Evolutionary conservation across 1,140 invertebrate species (phyloP).

Genomic region (Trichonephila clavata): DNA sequence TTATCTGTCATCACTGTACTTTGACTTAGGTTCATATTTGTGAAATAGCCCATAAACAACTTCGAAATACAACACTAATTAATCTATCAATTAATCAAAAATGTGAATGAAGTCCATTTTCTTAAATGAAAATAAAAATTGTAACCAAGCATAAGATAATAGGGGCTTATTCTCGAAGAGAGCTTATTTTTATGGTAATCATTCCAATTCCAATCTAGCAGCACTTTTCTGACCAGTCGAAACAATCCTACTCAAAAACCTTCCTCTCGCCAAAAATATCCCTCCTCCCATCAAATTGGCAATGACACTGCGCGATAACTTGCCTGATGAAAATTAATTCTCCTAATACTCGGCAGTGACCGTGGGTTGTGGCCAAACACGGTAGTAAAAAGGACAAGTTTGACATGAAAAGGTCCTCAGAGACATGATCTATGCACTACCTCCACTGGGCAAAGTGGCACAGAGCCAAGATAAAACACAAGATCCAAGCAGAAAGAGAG

Average conservation of each 20-base stretch:
- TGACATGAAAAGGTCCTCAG: slow-evolving; percentile 57
- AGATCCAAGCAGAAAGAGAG: neutral
- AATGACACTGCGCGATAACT: slow-evolving; percentile 51
- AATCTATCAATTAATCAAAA: no score
- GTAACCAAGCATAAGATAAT: no score
- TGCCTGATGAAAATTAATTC: slow-evolving; percentile 67
- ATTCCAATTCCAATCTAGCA: no score
- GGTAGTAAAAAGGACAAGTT: slow-evolving; percentile 43
- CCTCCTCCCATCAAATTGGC: slow-evolving; percentile 30
- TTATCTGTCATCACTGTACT: no score
- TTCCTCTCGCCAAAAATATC: neutral
- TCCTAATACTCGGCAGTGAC: slow-evolving; percentile 34
- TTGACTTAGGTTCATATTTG: no score
- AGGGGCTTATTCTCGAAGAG: no score
- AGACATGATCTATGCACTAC: slow-evolving; percentile 70
- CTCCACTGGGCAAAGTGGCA: slow-evolving; percentile 55
- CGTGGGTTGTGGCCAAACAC: slow-evolving; percentile 50
- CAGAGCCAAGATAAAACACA: slow-evolving; percentile 50
- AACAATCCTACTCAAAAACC: neutral
- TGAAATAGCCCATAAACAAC: no score
- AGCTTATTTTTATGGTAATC: no score
- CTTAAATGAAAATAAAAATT: no score
- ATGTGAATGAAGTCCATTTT: no score
- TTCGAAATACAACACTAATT: no score
- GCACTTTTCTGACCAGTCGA: neutral